Percentiles rank a stretch among this genome's conserved stretches.
Conservation (phyloP, 1,140 invertebrate species). For the Drosophila punjabiensis region DNA sequence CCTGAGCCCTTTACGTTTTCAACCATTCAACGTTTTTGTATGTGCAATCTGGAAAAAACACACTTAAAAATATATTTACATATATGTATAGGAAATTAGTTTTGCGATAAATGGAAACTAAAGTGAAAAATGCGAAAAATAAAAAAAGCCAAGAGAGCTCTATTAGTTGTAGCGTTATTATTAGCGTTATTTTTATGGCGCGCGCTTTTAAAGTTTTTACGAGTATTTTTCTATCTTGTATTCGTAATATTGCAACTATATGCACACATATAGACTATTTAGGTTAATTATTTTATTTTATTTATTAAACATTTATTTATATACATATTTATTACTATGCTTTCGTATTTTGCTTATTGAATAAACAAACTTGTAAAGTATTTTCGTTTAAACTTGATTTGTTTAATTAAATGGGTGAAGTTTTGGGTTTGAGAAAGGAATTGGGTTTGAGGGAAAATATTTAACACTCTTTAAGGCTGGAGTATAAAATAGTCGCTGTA, state of each 20-base stretch:
- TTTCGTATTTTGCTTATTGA: slow-evolving; percentile 62
- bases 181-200: slow-evolving; percentile 57
- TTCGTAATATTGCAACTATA: slow-evolving; percentile 31
- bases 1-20: slow-evolving; percentile 30
- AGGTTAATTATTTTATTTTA: slow-evolving; percentile 74
- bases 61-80: slow-evolving; percentile 25
- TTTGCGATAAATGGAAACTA: slow-evolving; percentile 59
- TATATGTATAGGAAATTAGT: slow-evolving; percentile 59
- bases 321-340: slow-evolving; percentile 70
- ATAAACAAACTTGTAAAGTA: slow-evolving; percentile 65
- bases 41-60: slow-evolving; percentile 66
- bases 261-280: slow-evolving; percentile 52
- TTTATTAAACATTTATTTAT: slow-evolving; percentile 74
- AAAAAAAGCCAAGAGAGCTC: slow-evolving; percentile 65
- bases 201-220: slow-evolving; percentile 46
- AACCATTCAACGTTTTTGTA: slow-evolving; percentile 32
- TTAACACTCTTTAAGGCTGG: no score
- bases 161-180: slow-evolving; percentile 68
- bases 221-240: slow-evolving; percentile 48
- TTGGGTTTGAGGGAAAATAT: background rate
- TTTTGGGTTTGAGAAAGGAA: background rate
- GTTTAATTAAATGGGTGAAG: slow-evolving; percentile 7
- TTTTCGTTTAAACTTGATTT: slow-evolving; percentile 29
- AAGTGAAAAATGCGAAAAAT: slow-evolving; percentile 21
- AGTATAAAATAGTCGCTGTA: no score